Conservation (phyloP, 1,140 invertebrate species). For the Drosophila sulfurigaster region DNA sequence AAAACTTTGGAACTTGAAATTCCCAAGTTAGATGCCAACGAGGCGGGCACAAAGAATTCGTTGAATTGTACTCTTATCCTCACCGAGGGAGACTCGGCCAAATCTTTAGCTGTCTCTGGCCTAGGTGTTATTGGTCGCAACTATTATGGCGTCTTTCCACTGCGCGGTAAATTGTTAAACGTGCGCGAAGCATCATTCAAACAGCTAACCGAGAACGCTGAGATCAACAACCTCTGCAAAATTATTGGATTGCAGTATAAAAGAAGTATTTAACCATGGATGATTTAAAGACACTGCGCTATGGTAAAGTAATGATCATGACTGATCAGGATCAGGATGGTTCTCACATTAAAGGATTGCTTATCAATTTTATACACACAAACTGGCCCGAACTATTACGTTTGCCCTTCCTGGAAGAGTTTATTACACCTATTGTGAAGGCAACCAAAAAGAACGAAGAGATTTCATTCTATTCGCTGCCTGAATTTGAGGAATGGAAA, state of each 20-base stretch:
- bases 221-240: slow-evolving; percentile 99
- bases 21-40: slow-evolving; percentile 99
- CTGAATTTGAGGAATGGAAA: slow-evolving; percentile 99
- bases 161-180: slow-evolving; percentile 99
- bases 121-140: slow-evolving; percentile 98
- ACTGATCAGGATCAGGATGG: slow-evolving; percentile 99
- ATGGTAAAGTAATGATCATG: slow-evolving; percentile 99
- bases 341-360: slow-evolving; percentile 98
- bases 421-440: slow-evolving; percentile 99
- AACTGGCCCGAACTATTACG: slow-evolving; percentile 98
- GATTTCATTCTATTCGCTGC: slow-evolving; percentile 97
- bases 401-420: slow-evolving; percentile 97
- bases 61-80: slow-evolving; percentile 97
- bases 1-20: too few relatives aligned
- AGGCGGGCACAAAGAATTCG: slow-evolving; percentile 96
- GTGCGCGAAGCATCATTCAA: slow-evolving; percentile 99
- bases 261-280: slow-evolving; percentile 95
- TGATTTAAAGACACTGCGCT: slow-evolving; percentile 96
- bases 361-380: slow-evolving; percentile 99
- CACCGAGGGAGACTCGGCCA: slow-evolving; percentile 99
- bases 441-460: slow-evolving; percentile 94
- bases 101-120: slow-evolving; percentile 98
- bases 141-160: slow-evolving; percentile 98
- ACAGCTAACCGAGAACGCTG: slow-evolving; percentile 98
- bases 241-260: slow-evolving; percentile 98